phyloP scores from a whole-genome alignment of 2,113 vertebrate species.

The Raja brachyura region DNA sequence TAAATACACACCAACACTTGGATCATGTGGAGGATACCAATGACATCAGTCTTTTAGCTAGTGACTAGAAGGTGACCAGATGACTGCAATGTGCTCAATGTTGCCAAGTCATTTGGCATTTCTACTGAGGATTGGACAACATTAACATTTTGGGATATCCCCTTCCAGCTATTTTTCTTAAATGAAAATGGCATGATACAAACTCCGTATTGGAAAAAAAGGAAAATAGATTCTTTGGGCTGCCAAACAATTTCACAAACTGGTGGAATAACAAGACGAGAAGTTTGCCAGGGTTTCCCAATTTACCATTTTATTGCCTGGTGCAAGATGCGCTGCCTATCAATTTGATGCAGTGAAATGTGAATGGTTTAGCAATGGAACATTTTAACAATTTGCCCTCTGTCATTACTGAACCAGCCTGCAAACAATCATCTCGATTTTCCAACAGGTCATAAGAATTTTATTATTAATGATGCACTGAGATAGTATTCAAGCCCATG shows the following conservation, averaged over 20 bases:
- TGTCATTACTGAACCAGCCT: not conserved
- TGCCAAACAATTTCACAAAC: not conserved
- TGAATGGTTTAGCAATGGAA: conserved; percentile 7
- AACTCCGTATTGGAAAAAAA: not conserved
- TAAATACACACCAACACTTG: not conserved
- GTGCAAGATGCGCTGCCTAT: not conserved
- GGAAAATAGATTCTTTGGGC: not conserved
- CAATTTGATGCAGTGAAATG: not conserved
- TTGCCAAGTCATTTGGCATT: not conserved
- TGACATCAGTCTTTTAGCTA: not conserved
- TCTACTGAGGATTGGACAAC: not conserved
- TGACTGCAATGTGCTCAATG: not conserved
- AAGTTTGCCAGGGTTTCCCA: not conserved
- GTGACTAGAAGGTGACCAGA: not conserved
- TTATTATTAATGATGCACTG: conserved; percentile 9
- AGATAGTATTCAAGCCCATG: not conserved
- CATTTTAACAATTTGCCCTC: not conserved
- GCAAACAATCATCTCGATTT: conserved; percentile 30
- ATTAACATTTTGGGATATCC: not conserved
- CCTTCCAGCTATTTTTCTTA: not conserved
- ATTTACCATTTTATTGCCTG: not conserved
- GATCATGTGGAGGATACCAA: not conserved
- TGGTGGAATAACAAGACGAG: not conserved
- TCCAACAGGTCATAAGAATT: conserved; percentile 3
- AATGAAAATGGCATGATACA: not conserved